A percentile compares a stretch with the other conserved stretches of the same genome.
These are phyloP conservation scores for Apantesis nais DNA, from an alignment of 2,888 invertebrate genomes.

Conservation along the genomic window DNA sequence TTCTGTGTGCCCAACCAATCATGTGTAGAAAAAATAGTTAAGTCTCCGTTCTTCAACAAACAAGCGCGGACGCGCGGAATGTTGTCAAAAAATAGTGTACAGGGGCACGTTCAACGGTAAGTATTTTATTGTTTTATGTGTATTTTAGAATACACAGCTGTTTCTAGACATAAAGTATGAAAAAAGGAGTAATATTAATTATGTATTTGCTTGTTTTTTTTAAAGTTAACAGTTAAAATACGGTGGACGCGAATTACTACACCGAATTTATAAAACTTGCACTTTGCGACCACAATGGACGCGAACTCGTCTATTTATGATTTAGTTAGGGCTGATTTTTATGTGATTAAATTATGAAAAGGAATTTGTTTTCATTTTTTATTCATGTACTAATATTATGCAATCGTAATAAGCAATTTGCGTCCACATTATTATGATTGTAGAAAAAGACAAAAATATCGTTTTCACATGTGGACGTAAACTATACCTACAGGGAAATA, in stretches of 20 bases:
- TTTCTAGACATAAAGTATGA: neutral
- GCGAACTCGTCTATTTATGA: conserved; percentile 13
- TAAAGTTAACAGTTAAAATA: neutral
- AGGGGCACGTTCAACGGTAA: neutral
- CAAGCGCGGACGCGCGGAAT: too few relatives aligned
- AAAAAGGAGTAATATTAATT: neutral
- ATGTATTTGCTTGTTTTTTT: neutral
- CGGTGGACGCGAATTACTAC: conserved; percentile 1
- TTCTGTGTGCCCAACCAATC: neutral
- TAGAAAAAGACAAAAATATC: conserved; percentile 13
- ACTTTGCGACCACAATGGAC: neutral
- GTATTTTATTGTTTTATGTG: neutral
- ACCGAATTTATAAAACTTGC: conserved; percentile 1
- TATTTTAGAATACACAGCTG: conserved; percentile 1
- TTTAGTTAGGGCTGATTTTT: conserved; percentile 16
- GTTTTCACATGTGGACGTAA: conserved; percentile 1
- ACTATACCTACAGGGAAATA: neutral
- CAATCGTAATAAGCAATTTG: conserved; percentile 17
- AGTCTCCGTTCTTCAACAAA: too few relatives aligned
- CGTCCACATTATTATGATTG: conserved; percentile 18
- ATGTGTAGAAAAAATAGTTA: too few relatives aligned
- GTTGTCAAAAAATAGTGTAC: too few relatives aligned
- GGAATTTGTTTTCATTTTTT: conserved; percentile 14
- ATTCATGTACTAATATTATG: conserved; percentile 15
- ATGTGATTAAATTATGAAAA: conserved; percentile 16